Conservation (phyloP, 2,113 vertebrate species). For the Sardina pilchardus region DNA sequence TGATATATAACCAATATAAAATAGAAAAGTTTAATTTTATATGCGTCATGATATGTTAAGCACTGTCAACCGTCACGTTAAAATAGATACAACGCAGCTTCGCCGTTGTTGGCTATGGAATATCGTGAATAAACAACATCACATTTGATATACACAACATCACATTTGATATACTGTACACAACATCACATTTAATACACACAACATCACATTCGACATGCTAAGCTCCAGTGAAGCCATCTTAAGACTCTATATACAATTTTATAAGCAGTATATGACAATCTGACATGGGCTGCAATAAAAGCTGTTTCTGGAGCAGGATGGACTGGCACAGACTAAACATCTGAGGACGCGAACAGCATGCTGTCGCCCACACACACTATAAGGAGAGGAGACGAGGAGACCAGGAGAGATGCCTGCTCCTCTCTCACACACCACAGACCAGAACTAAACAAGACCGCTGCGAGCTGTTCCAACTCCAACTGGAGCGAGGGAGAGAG, state of each 20-base stretch:
- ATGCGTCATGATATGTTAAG: too few species aligned
- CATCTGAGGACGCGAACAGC: background rate
- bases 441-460: background rate
- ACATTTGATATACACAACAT: background rate
- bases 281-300: background rate
- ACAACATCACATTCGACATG: too few species aligned
- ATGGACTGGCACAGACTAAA: background rate
- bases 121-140: too few species aligned
- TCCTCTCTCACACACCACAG: background rate
- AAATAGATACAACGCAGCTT: too few species aligned
- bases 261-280: background rate
- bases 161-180: background rate
- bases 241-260: background rate
- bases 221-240: background rate
- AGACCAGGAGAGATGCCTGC: background rate
- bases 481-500: background rate
- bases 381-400: background rate
- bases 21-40: too few species aligned
- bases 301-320: background rate
- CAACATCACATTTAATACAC: background rate
- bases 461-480: background rate
- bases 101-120: too few species aligned
- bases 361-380: background rate
- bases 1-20: too few species aligned
- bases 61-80: too few species aligned